Evolutionary conservation across 1,140 invertebrate genomes (phyloP), one percentile per base, ranked within the genome.

Genomic region (Bombus confusus): DNA sequence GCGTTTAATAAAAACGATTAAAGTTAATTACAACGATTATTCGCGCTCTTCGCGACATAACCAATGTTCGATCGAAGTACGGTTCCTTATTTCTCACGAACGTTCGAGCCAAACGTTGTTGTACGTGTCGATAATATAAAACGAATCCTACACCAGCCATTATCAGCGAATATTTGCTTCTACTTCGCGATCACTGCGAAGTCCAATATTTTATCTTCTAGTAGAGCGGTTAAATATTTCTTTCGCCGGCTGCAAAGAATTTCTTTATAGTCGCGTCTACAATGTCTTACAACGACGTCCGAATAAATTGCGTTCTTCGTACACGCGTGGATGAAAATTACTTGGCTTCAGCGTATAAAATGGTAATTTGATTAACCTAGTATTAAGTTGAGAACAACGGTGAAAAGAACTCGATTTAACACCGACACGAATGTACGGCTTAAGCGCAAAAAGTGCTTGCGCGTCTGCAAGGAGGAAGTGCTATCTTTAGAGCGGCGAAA

Each of bases 401-500:
- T 68, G 88, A 90, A 89, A 87, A 87, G 83, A 86, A 81, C 82
- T 78, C 68, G 80, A 84, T 86, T 64, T 74, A 72, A 80, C 88
- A 85, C 66, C 83, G 86, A 73, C 85, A 87, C 89, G 77, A 90
- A 92, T 92, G 91, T 92, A 93, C 79, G 64, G 72, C 86, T 87
- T 69, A 85, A 86, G 85, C 85, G 87, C 78, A 88, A 91, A 92
- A 93, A 92, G 89, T 87, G 86, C 79, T 84, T 88, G 57, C 77
- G 75, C 80, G 71, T 86, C 80, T 75, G 71, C 88, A 85, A 91
- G 86, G 80, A 92, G 92, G 92, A 94, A 94, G 92, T 93, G 92
- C 93, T 95, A 95, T 95, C 91, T 94, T 94, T 94, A 92, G 92
- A 87, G 78, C 74, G 75, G 31, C 71, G 66, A 80, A 84, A 66